Evolutionary conservation across 2,888 invertebrate genomes (phyloP).

Genomic region (Clunio marinus): DNA sequence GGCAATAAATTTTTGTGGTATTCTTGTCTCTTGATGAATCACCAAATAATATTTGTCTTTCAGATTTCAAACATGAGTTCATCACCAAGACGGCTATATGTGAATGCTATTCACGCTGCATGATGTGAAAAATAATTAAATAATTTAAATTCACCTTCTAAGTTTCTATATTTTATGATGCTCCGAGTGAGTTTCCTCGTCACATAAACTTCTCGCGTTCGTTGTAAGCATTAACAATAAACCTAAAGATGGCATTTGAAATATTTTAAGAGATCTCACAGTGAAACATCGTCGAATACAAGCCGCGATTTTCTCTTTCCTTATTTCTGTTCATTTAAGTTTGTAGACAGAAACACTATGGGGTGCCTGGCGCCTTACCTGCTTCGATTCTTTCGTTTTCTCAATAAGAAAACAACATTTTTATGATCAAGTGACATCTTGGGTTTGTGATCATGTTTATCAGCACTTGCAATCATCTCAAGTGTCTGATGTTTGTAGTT

Average conservation of each 20-base stretch:
- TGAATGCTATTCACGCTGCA: neutral
- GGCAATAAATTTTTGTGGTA: neutral
- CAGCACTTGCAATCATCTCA: neutral
- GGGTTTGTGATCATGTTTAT: neutral
- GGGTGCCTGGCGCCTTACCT: conserved; percentile 33
- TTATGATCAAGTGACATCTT: neutral
- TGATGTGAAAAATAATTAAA: neutral
- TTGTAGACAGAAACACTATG: conserved; percentile 27
- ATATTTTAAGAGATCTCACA: conserved; percentile 12
- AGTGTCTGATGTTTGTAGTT: too few species aligned
- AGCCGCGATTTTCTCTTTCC: neutral
- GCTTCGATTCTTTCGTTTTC: conserved; percentile 1
- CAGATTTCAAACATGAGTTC: too few species aligned
- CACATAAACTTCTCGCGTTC: neutral
- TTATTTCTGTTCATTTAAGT: neutral
- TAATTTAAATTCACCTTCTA: neutral
- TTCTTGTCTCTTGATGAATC: too few species aligned
- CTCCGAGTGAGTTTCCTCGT: conserved; percentile 16
- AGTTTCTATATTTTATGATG: too few species aligned
- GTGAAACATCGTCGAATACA: conserved; percentile 5
- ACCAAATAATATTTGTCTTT: neutral
- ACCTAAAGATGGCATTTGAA: conserved; percentile 12
- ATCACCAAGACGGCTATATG: too few species aligned
- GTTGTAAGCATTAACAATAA: conserved; percentile 7
- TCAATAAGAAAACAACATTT: neutral